Evolutionary conservation across 1,140 invertebrate genomes (phyloP).

Genomic region (Mamestra configurata): DNA sequence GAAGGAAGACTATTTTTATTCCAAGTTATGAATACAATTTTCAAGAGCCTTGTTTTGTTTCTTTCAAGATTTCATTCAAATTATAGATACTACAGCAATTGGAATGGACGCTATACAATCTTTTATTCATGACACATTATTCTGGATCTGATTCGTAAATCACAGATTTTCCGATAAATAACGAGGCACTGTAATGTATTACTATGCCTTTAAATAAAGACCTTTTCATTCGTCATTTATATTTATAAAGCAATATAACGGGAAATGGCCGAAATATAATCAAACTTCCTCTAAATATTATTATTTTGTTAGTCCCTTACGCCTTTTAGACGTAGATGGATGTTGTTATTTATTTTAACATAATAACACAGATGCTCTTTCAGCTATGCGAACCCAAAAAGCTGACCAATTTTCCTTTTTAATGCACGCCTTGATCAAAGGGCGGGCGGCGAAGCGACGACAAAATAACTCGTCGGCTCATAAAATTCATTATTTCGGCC

Average conservation of each 20-base stretch:
- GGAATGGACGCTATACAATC: constrained; percentile 29
- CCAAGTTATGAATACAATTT: constrained; percentile 15
- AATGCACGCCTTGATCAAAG: constrained; percentile 77
- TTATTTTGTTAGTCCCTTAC: constrained; percentile 20
- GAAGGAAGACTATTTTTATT: neutral
- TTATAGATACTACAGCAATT: constrained; percentile 51
- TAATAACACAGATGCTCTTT: constrained; percentile 56
- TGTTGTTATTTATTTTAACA: constrained; percentile 52
- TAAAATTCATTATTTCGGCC: constrained; percentile 70
- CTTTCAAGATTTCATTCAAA: constrained; percentile 49
- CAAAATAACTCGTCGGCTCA: constrained; percentile 63
- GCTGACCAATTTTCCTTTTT: constrained; percentile 79
- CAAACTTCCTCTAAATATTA: neutral
- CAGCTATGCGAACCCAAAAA: constrained; percentile 64
- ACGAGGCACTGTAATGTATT: neutral
- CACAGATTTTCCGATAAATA: neutral
- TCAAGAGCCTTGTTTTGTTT: neutral
- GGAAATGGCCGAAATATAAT: neutral
- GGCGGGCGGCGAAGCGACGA: constrained; percentile 62
- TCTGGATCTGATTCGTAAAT: constrained; percentile 11
- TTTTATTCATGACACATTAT: constrained; percentile 55
- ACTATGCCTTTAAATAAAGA: constrained; percentile 1
- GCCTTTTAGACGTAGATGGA: constrained; percentile 28
- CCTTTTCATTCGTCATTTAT: neutral
- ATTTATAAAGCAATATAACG: constrained; percentile 3